Base-by-base conservation (phyloP, 2,113 vertebrate genomes). In the Callopanchax toddi region DNA sequence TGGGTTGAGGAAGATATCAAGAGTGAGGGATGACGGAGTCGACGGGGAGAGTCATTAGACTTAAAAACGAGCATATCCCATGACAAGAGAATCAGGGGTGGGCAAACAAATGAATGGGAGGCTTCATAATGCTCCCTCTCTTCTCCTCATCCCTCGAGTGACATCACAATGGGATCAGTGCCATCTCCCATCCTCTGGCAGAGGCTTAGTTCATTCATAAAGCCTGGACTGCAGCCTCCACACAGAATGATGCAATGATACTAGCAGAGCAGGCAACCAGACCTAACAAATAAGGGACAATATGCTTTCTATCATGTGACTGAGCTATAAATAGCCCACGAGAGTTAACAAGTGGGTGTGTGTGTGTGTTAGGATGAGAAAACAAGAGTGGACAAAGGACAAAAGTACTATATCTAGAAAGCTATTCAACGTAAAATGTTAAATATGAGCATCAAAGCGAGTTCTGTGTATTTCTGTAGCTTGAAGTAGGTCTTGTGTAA, bases 181-280 rank as follows among this genome's bases (percentile, higher is more conserved):
- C 90, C 87, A 90, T 86, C 86, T 86, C 71, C 60, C 81, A 76
- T 87, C 76, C 81, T 86, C 84, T 83, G 68, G 64, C 74, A 59
- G 72, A 84, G 81, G 89, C 71, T 86, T 61, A 43, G 42, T 89
- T 92, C 91, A 92, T 93, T 93, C 91, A 91, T 88, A 89, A 90
- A 91, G 84, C 67, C 79, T 68, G 60, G 72, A 64, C 83, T 71
- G 52, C 78, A 73, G 82, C 78, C 82, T 84, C 79, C 66, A 55
- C 82, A 64, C 74, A 43, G 62, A 75, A 84, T 90, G 89, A 89
- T 92, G 89, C 88, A 92, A 91, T 60, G 67, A 73, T 71, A 86
- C 50, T 55, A 76, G 58, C 46, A 67, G 50, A 82, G 77, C 79
- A 72, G 79, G 86, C 84, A 87, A 89, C 75, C 76, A 78, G 84